A percentile compares a stretch with the other conserved stretches of the same genome.
Conservation (phyloP, 2,888 invertebrate genomes). For the Pecten maximus region DNA sequence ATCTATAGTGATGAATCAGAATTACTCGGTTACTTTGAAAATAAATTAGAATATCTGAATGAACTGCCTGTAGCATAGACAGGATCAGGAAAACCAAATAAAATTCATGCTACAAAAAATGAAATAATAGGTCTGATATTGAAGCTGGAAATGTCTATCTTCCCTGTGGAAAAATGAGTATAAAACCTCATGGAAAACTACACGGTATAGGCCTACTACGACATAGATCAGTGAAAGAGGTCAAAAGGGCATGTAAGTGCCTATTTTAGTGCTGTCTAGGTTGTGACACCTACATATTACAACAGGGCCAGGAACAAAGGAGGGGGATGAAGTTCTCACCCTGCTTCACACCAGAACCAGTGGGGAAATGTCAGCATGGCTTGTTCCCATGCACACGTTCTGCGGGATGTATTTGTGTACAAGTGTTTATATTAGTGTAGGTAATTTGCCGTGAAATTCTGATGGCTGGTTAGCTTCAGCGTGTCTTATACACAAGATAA, state of each 20-base stretch:
- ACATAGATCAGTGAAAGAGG: neutral
- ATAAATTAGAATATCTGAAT: too few species aligned
- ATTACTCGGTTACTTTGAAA: too few species aligned
- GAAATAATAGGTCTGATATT: too few species aligned
- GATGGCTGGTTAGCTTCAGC: neutral
- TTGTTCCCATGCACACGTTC: neutral
- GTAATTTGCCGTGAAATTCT: neutral
- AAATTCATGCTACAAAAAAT: too few species aligned
- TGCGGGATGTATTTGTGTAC: neutral
- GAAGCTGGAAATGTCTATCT: too few species aligned
- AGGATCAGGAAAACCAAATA: too few species aligned
- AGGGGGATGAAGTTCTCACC: neutral
- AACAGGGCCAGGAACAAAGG: neutral
- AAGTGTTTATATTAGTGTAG: neutral
- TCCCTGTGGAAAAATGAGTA: too few species aligned
- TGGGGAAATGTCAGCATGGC: conserved; percentile 7
- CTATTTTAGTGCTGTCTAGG: neutral
- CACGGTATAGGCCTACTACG: neutral
- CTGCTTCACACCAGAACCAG: neutral
- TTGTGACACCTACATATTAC: conserved; percentile 12
- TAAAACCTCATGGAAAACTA: neutral
- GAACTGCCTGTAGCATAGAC: too few species aligned
- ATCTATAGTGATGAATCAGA: too few species aligned
- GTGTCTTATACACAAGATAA: too few species aligned
- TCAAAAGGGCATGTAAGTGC: neutral